Percentiles rank a stretch among this genome's conserved stretches.
Conservation (phyloP, 2,888 invertebrate genomes). For the Clitarchus hookeri region DNA sequence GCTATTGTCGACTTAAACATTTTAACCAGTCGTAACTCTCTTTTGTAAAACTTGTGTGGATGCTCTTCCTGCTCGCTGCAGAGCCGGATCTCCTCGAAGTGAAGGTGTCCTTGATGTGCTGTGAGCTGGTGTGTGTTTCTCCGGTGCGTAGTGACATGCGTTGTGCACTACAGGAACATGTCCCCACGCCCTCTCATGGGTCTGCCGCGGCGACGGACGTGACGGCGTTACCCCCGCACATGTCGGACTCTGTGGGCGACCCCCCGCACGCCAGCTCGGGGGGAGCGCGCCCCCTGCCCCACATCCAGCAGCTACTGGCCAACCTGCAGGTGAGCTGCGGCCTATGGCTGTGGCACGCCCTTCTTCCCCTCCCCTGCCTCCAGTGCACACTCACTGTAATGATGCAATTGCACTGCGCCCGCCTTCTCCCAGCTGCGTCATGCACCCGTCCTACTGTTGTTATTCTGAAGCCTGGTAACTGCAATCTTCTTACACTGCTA, state of each 20-base stretch:
- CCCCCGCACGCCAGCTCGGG: constrained; percentile 57
- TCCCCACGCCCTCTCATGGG: constrained; percentile 35
- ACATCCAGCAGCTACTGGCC: constrained; percentile 70
- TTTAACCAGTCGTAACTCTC: too few relatives aligned
- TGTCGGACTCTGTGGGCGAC: constrained; percentile 37
- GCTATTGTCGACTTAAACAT: too few relatives aligned
- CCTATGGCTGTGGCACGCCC: constrained; percentile 31
- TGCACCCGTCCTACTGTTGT: too few relatives aligned
- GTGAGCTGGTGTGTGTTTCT: constrained; percentile 4
- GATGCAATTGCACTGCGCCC: neutral
- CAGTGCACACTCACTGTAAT: constrained; percentile 20
- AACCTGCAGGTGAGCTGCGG: constrained; percentile 70
- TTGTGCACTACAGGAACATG: constrained; percentile 31
- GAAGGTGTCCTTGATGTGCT: neutral
- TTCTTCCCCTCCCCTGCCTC: constrained; percentile 23
- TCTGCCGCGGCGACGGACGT: constrained; percentile 27
- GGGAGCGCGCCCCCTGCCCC: constrained; percentile 63
- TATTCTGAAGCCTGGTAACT: too few relatives aligned
- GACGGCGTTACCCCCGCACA: constrained; percentile 38
- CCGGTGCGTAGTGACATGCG: constrained; percentile 16
- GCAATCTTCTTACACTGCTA: too few relatives aligned
- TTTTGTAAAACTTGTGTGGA: too few relatives aligned
- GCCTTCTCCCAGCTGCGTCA: too few relatives aligned
- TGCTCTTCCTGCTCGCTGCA: too few relatives aligned
- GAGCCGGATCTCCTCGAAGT: too few relatives aligned